phyloP scores from a whole-genome alignment of 2,888 invertebrate genomes.

The Drosophila suboccidentalis region DNA sequence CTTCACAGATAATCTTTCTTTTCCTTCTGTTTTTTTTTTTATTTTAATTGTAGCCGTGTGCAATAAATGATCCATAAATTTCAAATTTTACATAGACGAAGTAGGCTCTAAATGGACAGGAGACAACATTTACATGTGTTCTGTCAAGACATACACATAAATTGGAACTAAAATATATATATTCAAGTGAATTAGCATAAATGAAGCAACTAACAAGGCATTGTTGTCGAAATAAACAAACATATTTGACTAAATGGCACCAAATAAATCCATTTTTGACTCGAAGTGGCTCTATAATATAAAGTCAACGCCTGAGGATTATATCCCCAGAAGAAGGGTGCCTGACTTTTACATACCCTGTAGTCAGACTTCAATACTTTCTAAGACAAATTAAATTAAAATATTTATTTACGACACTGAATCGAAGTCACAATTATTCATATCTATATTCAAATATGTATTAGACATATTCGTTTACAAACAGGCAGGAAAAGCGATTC shows the following conservation, averaged over 20 bases:
- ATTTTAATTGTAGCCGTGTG: conserved; percentile 35
- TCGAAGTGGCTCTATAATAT: no score
- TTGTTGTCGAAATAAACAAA: background rate
- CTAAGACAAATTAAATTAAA: no score
- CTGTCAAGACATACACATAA: background rate
- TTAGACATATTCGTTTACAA: no score
- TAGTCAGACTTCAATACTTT: no score
- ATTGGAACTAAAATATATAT: background rate
- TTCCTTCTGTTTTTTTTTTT: background rate
- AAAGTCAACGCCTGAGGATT: no score
- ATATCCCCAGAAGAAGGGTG: no score
- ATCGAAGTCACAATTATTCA: no score
- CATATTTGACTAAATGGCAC: background rate
- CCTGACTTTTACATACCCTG: no score
- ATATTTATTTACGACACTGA: no score
- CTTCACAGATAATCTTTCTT: conserved; percentile 4
- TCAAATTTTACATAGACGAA: conserved; percentile 24
- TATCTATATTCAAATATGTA: no score
- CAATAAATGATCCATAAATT: conserved; percentile 48
- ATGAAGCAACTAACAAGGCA: background rate
- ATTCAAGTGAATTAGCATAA: background rate
- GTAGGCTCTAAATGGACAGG: background rate
- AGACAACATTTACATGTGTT: background rate
- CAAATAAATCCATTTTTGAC: no score
- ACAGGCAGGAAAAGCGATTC: no score